phyloP scores from a whole-genome alignment of 2,797 vertebrate genomes.

The Diglossa cyanea region DNA sequence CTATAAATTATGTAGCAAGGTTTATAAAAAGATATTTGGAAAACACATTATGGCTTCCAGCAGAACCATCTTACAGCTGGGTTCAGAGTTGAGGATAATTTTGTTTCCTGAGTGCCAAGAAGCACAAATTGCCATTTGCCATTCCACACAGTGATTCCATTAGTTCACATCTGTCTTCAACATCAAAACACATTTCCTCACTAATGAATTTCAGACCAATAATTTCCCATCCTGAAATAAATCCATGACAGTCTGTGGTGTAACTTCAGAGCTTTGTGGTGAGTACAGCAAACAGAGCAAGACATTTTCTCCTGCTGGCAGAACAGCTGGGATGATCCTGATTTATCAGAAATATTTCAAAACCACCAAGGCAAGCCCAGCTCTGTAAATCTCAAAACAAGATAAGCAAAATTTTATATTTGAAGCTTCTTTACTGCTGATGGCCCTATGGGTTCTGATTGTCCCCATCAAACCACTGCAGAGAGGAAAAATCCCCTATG shows the following conservation, averaged over 20 bases:
- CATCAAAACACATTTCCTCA: slow-evolving; percentile 6
- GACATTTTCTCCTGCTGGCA: not conserved
- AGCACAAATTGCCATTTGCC: slow-evolving; percentile 1
- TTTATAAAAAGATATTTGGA: not conserved
- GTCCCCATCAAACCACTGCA: not conserved
- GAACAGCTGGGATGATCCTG: not conserved
- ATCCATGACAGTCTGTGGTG: not conserved
- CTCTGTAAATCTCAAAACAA: not conserved
- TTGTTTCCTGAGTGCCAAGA: not conserved
- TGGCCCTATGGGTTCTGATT: not conserved
- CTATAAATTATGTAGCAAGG: not conserved
- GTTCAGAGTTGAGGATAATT: not conserved
- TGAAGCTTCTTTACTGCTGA: not conserved
- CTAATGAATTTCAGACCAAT: slow-evolving; percentile 59
- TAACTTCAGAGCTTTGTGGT: slow-evolving; percentile 12
- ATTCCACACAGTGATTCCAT: slow-evolving; percentile 6
- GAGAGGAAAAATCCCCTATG: not conserved
- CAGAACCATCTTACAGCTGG: not conserved
- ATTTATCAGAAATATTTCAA: slow-evolving; percentile 26
- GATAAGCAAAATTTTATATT: not conserved
- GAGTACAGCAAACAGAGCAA: slow-evolving; percentile 7
- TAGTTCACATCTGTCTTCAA: slow-evolving; percentile 47
- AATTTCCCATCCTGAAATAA: slow-evolving; percentile 50
- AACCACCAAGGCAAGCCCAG: slow-evolving; percentile 5
- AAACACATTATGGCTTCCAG: not conserved